phyloP scores from a whole-genome alignment of 2,888 invertebrate species.

The Thecocarcelia acutangulata region DNA sequence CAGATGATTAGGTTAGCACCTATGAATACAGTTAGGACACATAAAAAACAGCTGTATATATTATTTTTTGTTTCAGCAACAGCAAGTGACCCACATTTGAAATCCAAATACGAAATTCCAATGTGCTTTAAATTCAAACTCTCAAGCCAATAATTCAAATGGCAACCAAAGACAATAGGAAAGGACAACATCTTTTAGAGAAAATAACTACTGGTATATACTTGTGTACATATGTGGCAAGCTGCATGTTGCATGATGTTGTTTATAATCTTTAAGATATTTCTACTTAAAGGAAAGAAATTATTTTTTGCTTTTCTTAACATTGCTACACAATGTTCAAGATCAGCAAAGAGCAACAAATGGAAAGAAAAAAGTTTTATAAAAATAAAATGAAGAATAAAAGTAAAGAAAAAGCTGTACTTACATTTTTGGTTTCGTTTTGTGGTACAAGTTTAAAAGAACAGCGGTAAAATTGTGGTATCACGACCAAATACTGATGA shows the following conservation, averaged over 20 bases:
- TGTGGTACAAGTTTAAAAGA: slow-evolving; percentile 60
- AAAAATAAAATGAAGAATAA: slow-evolving; percentile 8
- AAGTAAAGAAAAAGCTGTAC: slow-evolving; percentile 64
- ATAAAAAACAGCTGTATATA: no score
- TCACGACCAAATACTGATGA: slow-evolving; percentile 59
- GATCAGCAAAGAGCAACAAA: slow-evolving; percentile 38
- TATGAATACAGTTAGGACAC: no score
- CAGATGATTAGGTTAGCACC: no score
- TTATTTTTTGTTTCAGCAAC: neutral
- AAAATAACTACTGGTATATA: slow-evolving; percentile 12
- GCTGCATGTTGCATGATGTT: neutral
- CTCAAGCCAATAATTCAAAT: slow-evolving; percentile 19
- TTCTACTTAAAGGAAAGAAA: slow-evolving; percentile 32
- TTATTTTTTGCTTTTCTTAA: slow-evolving; percentile 20
- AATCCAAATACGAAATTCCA: slow-evolving; percentile 27
- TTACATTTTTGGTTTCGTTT: slow-evolving; percentile 67
- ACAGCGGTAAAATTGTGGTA: slow-evolving; percentile 65
- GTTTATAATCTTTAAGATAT: slow-evolving; percentile 1
- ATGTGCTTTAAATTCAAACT: slow-evolving; percentile 12
- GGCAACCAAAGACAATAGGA: slow-evolving; percentile 42
- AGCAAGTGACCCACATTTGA: slow-evolving; percentile 43
- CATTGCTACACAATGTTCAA: slow-evolving; percentile 24
- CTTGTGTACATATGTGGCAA: neutral
- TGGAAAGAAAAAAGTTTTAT: slow-evolving; percentile 4
- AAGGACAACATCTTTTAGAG: slow-evolving; percentile 61